Evolutionary conservation across 2,888 invertebrate species (phyloP).

Genomic region (Aporophyla nigra): DNA sequence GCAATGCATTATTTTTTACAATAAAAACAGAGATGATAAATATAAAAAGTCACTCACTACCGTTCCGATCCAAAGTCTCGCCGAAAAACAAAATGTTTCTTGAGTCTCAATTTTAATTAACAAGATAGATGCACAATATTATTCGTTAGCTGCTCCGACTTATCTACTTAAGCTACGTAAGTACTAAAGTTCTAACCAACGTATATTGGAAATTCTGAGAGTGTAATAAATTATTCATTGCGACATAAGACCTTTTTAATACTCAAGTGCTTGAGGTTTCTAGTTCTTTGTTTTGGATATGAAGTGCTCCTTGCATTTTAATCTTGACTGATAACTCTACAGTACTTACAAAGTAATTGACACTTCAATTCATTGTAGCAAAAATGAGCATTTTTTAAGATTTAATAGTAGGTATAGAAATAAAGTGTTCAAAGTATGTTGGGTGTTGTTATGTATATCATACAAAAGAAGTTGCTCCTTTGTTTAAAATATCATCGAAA

Average conservation of each 20-base stretch:
- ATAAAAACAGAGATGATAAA: not conserved
- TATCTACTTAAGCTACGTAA: not conserved
- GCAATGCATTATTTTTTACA: not conserved
- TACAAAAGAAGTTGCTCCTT: not conserved
- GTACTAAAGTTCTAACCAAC: not conserved
- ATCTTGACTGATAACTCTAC: slow-evolving; percentile 4
- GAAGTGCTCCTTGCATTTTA: slow-evolving; percentile 14
- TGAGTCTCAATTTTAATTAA: slow-evolving; percentile 27
- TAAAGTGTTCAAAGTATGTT: not conserved
- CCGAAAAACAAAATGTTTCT: not conserved
- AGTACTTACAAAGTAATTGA: not conserved
- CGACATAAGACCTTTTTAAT: not conserved
- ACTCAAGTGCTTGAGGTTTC: not conserved
- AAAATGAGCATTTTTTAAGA: not conserved
- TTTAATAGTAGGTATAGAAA: not conserved
- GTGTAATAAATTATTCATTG: not conserved
- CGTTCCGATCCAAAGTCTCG: not conserved
- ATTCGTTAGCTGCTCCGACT: slow-evolving; percentile 5
- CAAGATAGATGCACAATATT: slow-evolving; percentile 12
- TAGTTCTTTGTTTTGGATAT: slow-evolving; percentile 16
- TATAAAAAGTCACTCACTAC: not conserved
- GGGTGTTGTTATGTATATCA: not conserved
- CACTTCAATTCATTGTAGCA: slow-evolving; percentile 8
- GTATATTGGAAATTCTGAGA: not conserved
- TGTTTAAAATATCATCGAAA: not conserved